Evolutionary conservation across 2,797 vertebrate species (phyloP).

Genomic region (Hemitrygon akajei): DNA sequence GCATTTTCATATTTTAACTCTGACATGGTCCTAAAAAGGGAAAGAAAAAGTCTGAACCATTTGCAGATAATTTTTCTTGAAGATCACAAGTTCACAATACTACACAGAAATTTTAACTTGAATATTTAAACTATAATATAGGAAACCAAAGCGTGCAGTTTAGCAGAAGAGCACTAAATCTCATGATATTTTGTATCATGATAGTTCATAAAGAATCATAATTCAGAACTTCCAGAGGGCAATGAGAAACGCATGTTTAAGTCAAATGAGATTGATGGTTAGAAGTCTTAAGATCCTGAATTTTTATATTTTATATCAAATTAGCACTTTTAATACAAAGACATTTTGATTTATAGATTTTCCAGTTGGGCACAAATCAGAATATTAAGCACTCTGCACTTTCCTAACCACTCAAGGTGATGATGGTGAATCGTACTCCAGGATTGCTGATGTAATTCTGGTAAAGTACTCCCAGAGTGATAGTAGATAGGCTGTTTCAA

Average conservation of each 20-base stretch:
- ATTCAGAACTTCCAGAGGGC: not conserved
- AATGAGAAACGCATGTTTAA: not conserved
- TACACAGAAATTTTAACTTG: not conserved
- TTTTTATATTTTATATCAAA: not conserved
- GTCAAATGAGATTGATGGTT: not conserved
- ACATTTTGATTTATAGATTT: not conserved
- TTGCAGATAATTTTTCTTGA: not conserved
- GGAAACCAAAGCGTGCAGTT: not conserved
- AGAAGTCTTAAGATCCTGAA: not conserved
- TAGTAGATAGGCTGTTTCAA: too few relatives aligned
- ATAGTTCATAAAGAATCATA: not conserved
- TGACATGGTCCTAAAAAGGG: not conserved
- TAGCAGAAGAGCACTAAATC: not conserved
- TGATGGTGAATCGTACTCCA: too few relatives aligned
- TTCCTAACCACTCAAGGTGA: too few relatives aligned
- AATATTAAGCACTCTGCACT: not conserved
- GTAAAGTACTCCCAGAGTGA: too few relatives aligned
- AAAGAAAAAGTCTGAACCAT: not conserved
- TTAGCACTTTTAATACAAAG: not conserved
- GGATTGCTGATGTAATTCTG: too few relatives aligned
- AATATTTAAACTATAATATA: not conserved
- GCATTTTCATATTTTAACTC: not conserved
- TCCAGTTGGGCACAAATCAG: not conserved
- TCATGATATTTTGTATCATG: not conserved
- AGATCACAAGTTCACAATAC: not conserved